Percentiles rank a stretch among this genome's conserved stretches.
phyloP scores from a whole-genome alignment of 2,888 invertebrate species.

The Hofmannophila pseudospretella region DNA sequence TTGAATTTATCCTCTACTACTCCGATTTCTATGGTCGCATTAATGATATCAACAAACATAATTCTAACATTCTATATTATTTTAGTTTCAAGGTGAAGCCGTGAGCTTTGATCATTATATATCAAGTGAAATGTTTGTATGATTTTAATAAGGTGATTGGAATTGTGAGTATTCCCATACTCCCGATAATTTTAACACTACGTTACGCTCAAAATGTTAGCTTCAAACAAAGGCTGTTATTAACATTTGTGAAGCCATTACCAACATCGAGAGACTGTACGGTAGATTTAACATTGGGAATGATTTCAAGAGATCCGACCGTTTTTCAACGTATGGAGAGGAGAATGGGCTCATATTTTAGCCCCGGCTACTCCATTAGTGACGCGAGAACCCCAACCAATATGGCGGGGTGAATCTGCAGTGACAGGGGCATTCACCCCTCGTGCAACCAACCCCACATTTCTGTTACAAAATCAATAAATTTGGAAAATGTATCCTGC shows the following conservation, averaged over 20 bases:
- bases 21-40: too few relatives aligned
- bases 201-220: slow-evolving; percentile 8
- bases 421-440: slow-evolving; percentile 73
- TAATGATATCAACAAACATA: too few relatives aligned
- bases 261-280: slow-evolving; percentile 23
- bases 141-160: too few relatives aligned
- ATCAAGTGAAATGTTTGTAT: too few relatives aligned
- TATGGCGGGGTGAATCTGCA: slow-evolving; percentile 69
- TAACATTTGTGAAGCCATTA: slow-evolving; percentile 10
- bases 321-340: slow-evolving; percentile 58
- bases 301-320: slow-evolving; percentile 43
- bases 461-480: slow-evolving; percentile 77
- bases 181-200: slow-evolving; percentile 5
- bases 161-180: too few relatives aligned
- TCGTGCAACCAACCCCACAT: slow-evolving; percentile 69
- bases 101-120: too few relatives aligned
- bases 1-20: too few relatives aligned
- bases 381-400: slow-evolving; percentile 66
- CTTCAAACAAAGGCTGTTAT: slow-evolving; percentile 12
- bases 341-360: slow-evolving; percentile 68
- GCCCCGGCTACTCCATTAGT: slow-evolving; percentile 67
- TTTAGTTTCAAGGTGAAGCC: too few relatives aligned
- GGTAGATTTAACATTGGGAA: slow-evolving; percentile 37
- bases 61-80: too few relatives aligned
- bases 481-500: slow-evolving; percentile 56